These are phyloP conservation scores for Gallinago jamesoni DNA, from an alignment of 2,113 vertebrate species.

Conservation along the genomic window DNA sequence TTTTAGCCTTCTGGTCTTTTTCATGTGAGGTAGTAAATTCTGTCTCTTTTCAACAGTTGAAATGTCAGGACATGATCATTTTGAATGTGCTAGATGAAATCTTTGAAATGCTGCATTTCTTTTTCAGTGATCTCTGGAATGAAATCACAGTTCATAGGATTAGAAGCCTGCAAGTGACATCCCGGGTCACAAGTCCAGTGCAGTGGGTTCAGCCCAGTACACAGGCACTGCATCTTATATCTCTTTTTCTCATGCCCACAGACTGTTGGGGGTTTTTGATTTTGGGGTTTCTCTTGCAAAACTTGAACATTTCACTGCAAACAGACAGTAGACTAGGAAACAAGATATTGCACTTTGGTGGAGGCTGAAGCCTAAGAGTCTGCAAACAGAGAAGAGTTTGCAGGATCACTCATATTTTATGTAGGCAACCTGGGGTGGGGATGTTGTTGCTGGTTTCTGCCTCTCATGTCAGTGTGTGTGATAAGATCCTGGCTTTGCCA, in stretches of 20 bases:
- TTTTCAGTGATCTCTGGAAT: background rate
- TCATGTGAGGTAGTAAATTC: conserved; percentile 27
- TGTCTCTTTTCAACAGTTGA: conserved; percentile 22
- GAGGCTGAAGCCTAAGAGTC: background rate
- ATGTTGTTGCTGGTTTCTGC: background rate
- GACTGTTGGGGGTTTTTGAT: background rate
- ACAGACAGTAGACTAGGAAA: background rate
- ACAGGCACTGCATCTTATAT: background rate
- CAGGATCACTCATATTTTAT: background rate
- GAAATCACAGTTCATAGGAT: background rate
- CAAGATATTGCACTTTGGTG: background rate
- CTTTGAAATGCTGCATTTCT: background rate
- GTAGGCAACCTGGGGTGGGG: background rate
- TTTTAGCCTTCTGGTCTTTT: conserved; percentile 27
- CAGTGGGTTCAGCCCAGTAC: background rate
- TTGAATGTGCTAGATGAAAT: conserved; percentile 16
- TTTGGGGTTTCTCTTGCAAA: background rate
- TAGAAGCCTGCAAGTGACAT: background rate
- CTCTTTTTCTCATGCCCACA: background rate
- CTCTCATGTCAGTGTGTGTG: background rate
- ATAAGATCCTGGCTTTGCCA: background rate
- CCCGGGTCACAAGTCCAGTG: background rate
- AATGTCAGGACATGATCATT: background rate
- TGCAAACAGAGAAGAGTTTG: background rate
- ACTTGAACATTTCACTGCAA: background rate